Evolutionary conservation across 2,888 invertebrate genomes (phyloP).

Genomic region (Mamestra brassicae): DNA sequence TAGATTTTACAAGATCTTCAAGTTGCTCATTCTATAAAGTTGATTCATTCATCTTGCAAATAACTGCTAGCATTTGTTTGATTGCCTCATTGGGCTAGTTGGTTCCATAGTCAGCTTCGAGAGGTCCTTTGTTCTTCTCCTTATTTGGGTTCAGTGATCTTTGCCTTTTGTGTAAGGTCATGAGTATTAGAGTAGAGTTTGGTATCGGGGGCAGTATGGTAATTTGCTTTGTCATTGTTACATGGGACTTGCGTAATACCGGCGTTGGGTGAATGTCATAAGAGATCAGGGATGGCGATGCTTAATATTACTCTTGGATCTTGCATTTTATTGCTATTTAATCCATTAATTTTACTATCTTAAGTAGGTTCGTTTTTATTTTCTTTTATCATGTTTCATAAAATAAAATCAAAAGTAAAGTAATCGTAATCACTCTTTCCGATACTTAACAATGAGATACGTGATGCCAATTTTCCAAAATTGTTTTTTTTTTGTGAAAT

Average conservation of each 20-base stretch:
- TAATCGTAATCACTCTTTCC: too few relatives aligned
- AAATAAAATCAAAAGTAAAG: too few relatives aligned
- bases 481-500: too few relatives aligned
- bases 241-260: conserved; percentile 12
- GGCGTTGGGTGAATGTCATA: conserved; percentile 32
- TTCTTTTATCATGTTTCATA: too few relatives aligned
- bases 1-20: neutral
- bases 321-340: neutral
- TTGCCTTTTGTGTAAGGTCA: conserved; percentile 39
- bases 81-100: conserved; percentile 29
- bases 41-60: conserved; percentile 33
- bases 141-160: conserved; percentile 42
- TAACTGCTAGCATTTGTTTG: conserved; percentile 18
- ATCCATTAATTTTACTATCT: too few relatives aligned
- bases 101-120: neutral
- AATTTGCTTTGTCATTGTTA: conserved; percentile 28
- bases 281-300: neutral
- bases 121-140: conserved; percentile 36
- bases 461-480: too few relatives aligned
- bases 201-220: conserved; percentile 28
- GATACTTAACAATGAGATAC: too few relatives aligned
- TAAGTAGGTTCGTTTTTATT: too few relatives aligned
- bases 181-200: conserved; percentile 1
- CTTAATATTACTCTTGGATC: neutral
- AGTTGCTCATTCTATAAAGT: conserved; percentile 11